Conservation (phyloP, 2,797 vertebrate genomes). For the Tinamus major region DNA sequence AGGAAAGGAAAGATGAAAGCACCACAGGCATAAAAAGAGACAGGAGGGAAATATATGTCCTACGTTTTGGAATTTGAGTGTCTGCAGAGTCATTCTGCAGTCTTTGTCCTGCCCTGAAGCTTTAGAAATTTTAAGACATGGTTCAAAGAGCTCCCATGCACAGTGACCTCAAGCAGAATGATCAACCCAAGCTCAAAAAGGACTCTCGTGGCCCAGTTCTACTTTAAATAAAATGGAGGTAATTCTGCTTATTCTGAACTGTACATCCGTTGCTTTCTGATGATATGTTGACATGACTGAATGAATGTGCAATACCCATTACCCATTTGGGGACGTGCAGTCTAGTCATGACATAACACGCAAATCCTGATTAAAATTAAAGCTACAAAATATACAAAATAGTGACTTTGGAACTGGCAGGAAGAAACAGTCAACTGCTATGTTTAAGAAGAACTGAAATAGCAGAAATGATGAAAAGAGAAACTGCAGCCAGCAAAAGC, state of each 20-base stretch:
- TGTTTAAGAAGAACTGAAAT: neutral
- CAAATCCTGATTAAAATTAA: neutral
- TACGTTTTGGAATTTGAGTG: neutral
- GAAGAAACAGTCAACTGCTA: neutral
- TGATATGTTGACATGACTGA: neutral
- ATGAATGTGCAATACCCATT: neutral
- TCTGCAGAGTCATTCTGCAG: neutral
- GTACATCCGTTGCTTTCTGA: neutral
- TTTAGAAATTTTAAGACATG: neutral
- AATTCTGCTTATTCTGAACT: neutral
- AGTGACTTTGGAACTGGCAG: neutral
- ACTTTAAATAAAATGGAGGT: neutral
- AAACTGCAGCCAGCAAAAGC: neutral
- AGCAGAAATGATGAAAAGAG: neutral
- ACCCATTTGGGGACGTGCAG: neutral
- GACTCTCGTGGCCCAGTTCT: neutral
- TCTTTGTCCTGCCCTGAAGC: neutral
- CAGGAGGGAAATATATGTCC: neutral
- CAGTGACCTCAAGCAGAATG: neutral
- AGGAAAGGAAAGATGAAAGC: constrained; percentile 30
- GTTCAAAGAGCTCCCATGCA: neutral
- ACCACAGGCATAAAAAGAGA: neutral
- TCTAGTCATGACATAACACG: neutral
- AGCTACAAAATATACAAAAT: neutral
- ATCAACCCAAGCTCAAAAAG: neutral